Conservation (phyloP, 2,113 vertebrate species). For the Centropus bengalensis region DNA sequence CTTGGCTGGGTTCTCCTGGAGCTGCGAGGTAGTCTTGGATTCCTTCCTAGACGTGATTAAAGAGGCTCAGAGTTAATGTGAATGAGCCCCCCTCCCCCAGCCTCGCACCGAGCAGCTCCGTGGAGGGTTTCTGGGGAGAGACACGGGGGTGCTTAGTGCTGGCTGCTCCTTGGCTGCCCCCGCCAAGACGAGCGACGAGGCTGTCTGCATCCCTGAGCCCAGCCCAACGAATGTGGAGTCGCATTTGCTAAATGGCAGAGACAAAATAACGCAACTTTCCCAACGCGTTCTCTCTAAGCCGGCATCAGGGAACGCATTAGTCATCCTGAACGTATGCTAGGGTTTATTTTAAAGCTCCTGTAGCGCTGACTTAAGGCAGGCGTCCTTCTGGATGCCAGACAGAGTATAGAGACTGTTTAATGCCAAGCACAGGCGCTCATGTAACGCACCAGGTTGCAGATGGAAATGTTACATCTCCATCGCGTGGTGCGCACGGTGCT, state of each 20-base stretch:
- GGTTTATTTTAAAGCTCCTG: neutral
- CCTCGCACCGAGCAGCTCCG: neutral
- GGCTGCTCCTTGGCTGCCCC: neutral
- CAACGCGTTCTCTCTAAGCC: neutral
- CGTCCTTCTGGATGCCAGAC: neutral
- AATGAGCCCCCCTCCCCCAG: neutral
- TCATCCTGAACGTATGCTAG: neutral
- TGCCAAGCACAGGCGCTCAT: neutral
- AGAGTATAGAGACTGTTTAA: neutral
- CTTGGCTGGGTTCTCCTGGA: rapidly evolving
- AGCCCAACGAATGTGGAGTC: neutral
- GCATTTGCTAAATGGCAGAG: neutral
- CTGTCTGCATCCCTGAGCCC: neutral
- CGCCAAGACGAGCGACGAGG: neutral
- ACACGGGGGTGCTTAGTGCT: rapidly evolving
- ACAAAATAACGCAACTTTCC: neutral
- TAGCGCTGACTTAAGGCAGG: neutral
- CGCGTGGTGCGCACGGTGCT: rapidly evolving
- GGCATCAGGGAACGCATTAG: neutral
- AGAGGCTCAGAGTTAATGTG: rapidly evolving
- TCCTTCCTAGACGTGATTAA: neutral
- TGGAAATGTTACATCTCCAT: neutral
- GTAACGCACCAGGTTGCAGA: neutral
- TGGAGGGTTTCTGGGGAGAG: neutral
- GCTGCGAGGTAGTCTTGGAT: neutral